A percentile compares a stretch with the other conserved stretches of the same genome.
Evolutionary conservation across 2,797 vertebrate species (phyloP).

Genomic region (Poecilia wingei): DNA sequence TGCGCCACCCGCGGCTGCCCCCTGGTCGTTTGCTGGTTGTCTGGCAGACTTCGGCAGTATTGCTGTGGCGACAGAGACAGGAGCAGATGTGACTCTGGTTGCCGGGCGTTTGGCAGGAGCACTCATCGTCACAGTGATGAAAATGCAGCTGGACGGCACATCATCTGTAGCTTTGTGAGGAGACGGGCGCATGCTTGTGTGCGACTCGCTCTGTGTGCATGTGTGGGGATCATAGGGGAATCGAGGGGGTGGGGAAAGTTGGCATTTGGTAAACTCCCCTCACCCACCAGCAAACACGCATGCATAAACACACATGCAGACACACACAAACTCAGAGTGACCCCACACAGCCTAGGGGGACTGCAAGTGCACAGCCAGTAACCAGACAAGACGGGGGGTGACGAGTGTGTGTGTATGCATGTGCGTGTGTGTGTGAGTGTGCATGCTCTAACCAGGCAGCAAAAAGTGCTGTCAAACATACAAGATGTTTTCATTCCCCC

Average conservation of each 20-base stretch:
- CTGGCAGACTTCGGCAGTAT: conserved; percentile 77
- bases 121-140: conserved; percentile 93
- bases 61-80: conserved; percentile 83
- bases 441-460: conserved; percentile 65
- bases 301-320: conserved; percentile 17
- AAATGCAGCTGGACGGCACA: conserved; percentile 94
- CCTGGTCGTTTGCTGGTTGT: conserved; percentile 75
- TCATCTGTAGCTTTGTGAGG: conserved; percentile 89
- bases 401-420: conserved; percentile 18
- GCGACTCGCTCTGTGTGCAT: conserved; percentile 17
- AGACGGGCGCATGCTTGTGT: conserved; percentile 46
- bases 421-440: conserved; percentile 20
- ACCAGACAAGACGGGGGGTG: conserved; percentile 68
- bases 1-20: conserved; percentile 72
- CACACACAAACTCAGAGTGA: conserved; percentile 54
- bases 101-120: conserved; percentile 97
- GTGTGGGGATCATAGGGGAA: conserved; percentile 34
- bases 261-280: conserved; percentile 79
- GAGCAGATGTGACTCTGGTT: conserved; percentile 98
- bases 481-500: conserved; percentile 62
- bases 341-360: conserved; percentile 70
- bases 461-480: conserved; percentile 78
- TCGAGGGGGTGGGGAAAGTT: conserved; percentile 42
- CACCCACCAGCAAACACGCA: conserved; percentile 57
- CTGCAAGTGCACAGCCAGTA: conserved; percentile 82